Conservation (phyloP, 2,888 invertebrate genomes). For the Gortyna flavago region DNA sequence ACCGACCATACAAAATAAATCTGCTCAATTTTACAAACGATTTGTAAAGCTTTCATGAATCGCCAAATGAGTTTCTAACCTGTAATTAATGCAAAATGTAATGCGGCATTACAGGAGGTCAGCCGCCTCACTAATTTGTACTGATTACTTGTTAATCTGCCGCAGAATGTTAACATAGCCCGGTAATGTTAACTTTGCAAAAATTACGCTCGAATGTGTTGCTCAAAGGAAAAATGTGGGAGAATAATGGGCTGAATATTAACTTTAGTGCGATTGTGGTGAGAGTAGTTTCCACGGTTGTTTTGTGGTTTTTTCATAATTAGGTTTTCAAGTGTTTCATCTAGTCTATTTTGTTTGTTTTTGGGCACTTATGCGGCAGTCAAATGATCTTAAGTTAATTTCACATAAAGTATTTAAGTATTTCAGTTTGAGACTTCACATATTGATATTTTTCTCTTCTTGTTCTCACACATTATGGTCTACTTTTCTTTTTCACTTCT, state of each 20-base stretch:
- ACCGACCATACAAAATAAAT: slow-evolving; percentile 31
- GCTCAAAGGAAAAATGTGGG: slow-evolving; percentile 56
- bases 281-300: slow-evolving; percentile 10
- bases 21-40: slow-evolving; percentile 43
- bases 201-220: slow-evolving; percentile 47
- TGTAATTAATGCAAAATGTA: slow-evolving; percentile 69
- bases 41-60: slow-evolving; percentile 57
- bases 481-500: not conserved
- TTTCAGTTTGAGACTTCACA: not conserved
- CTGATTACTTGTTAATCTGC: slow-evolving; percentile 69
- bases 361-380: not conserved
- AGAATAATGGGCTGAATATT: slow-evolving; percentile 45
- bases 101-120: slow-evolving; percentile 66
- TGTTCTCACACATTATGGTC: not conserved
- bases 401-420: not conserved
- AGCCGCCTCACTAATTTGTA: slow-evolving; percentile 69
- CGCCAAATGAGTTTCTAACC: slow-evolving; percentile 65
- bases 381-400: not conserved
- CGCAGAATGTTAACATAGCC: slow-evolving; percentile 61
- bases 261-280: slow-evolving; percentile 49
- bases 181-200: slow-evolving; percentile 56
- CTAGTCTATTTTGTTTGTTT: not conserved
- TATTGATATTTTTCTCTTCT: not conserved
- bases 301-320: slow-evolving; percentile 22
- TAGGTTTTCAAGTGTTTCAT: slow-evolving; percentile 7